Evolutionary conservation across 2,888 invertebrate species (phyloP).

Genomic region (Troglohyphantes excavatus): DNA sequence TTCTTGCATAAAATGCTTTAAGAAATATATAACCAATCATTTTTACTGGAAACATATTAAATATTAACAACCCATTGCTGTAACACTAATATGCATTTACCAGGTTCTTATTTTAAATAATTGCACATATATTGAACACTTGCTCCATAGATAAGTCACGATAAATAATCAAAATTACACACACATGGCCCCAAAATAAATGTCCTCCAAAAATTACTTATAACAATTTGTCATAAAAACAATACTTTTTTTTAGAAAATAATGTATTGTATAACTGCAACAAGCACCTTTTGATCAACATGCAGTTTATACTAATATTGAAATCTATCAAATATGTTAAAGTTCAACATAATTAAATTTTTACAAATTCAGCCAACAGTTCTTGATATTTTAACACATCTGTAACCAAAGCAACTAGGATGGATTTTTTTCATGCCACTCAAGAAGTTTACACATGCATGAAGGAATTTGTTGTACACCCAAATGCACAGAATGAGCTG

Average conservation of each 20-base stretch:
- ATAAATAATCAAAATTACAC: constrained; percentile 64
- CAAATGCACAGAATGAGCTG: constrained; percentile 43
- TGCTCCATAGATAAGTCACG: constrained; percentile 56
- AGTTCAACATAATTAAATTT: constrained; percentile 66
- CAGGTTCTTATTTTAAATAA: constrained; percentile 54
- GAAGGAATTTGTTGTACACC: constrained; percentile 21
- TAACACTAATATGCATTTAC: constrained; percentile 33
- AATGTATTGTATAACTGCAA: constrained; percentile 27
- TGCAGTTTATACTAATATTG: constrained; percentile 38
- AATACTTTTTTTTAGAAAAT: constrained; percentile 42
- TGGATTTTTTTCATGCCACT: constrained; percentile 8
- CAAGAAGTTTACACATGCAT: constrained; percentile 39
- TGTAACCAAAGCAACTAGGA: constrained; percentile 42
- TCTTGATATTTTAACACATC: constrained; percentile 25
- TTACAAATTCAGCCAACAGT: constrained; percentile 51
- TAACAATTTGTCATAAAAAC: constrained; percentile 26
- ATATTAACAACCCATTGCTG: constrained; percentile 59
- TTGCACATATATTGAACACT: constrained; percentile 69
- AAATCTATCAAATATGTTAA: constrained; percentile 54
- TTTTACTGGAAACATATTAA: constrained; percentile 53
- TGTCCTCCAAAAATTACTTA: neutral
- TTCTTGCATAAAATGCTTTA: constrained; percentile 58
- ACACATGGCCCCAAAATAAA: constrained; percentile 54
- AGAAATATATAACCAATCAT: constrained; percentile 58
- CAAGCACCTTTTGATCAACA: constrained; percentile 68